Base-by-base conservation (phyloP, 1,140 invertebrate genomes). In the Heterodera carotae region DNA sequence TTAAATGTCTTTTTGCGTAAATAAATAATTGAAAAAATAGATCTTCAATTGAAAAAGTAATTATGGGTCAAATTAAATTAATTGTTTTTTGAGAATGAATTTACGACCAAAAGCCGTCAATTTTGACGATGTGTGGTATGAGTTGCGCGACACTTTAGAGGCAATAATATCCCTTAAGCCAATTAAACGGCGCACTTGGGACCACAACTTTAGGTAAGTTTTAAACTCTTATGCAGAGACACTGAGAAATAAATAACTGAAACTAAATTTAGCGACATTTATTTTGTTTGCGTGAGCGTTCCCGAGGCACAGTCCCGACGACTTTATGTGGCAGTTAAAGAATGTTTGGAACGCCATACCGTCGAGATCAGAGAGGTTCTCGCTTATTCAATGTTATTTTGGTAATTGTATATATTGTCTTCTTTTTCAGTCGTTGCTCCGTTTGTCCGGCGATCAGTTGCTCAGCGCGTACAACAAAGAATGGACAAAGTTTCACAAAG, bases 231-330 rank as follows among this genome's bases (percentile, higher is more conserved):
- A n/a, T n/a, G n/a, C n/a, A n/a, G n/a, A n/a, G n/a, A n/a, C n/a
- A n/a, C n/a, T n/a, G n/a, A n/a, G n/a, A n/a, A n/a, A n/a, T n/a
- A n/a, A n/a, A n/a, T n/a, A n/a, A n/a, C n/a, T n/a, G n/a, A n/a
- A n/a, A n/a, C n/a, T n/a, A n/a, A n/a, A n/a, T 81, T 79, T 81
- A 84, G 83, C 77, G 84, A 84, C 56, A 82, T 84, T 31, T 84
- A 84, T 53, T 78, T 80, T 62, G 72, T 84, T 31, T 84, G 84
- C 68, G 84, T 84, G 12, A 79, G 83, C 6, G 80, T 85, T 43
- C 84, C 84, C 18, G 83, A 86, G 33, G 69, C 84, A 4, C 69
- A 86, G 6, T 64, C 72, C 33, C 74, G 78, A n/a, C 62, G 60
- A 60, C 73, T 84, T 31, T 84, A 85, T 69, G 34, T 31, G 39